Base-by-base conservation (phyloP, 2,888 invertebrate genomes). In the Scotopteryx bipunctaria region DNA sequence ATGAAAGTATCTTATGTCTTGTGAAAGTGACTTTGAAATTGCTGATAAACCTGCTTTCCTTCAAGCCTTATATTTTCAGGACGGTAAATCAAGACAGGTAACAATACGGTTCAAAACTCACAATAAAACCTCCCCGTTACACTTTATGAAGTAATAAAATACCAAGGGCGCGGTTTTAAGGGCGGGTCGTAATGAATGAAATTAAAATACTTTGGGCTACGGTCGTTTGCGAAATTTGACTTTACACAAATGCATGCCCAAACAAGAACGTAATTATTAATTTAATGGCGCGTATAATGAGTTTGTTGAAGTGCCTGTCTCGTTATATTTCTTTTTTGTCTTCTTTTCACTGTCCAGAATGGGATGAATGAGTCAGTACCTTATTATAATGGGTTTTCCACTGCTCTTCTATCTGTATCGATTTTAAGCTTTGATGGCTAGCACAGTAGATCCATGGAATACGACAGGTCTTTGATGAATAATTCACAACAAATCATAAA, bases 61-160 rank as follows among this genome's bases (percentile, higher is more conserved):
- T 19, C 11, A 36, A 42, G 23, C 27, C 31, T 15, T 37, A 42
- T 45, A 41, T 36, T 41, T 45, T 23, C 23, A 25, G 16, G 36
- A 17, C 44, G 25, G 43, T 48, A 54, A 54, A 54, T 54, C 54
- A 54, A 44, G 54, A 40, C 48, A 54, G 54, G 54, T 54, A 48
- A 54, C 54, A 54, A 49, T 54, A 54, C 40, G 48, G 44, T 54
- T 54, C 48, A 49, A 48, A 54, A 54, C 44, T 40, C 54, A 54
- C 54, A 54, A 54, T 54, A 54, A 54, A 54, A 54, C 44, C 48
- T 54, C 48, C 42, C 54, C 35, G 54, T 54, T 49, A 54, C 54
- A 54, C 48, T 54, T 54, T 54, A 54, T 54, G 54, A 54, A 48
- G 54, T 54, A 44, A 44, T 54, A 54, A 54, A 54, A 54, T 41